Evolutionary conservation across 2,113 vertebrate genomes (phyloP), one percentile per base, ranked within the genome.

Genomic region (Dendropsophus ebraccatus): DNA sequence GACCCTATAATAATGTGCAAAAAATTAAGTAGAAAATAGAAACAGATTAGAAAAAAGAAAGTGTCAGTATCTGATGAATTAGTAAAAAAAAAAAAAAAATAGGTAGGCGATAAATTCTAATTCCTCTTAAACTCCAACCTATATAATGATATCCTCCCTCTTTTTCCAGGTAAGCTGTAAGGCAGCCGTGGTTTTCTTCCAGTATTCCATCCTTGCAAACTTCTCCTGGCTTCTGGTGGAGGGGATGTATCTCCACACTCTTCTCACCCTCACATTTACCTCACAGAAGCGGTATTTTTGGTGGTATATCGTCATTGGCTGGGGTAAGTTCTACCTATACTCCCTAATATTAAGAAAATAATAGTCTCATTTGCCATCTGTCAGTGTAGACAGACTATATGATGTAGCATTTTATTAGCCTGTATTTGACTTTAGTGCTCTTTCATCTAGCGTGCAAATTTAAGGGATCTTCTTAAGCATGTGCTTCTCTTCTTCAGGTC

Each of bases 211-310:
- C 87, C 91, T 97, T 89, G 95, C 96, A 88, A 97, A 96, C 92
- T 96, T 96, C 92, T 96, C 94, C 91, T 97, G 96, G 96, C 70
- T 97, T 89, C 91, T 97, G 90, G 96, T 97, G 91, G 96, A 97
- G 88, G 96, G 95, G 23, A 92, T 97, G 94, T 97, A 96, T 89
- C 94, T 97, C 88, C 96, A 97, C 91, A 96, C 95, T 0, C 92
- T 97, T 80, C 92, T 97, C 85, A 95, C 95, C 23, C 92, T 96
- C 80, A 94, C 96, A 85, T 97, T 97, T 60, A 94, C 96, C 88
- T 96, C 94, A 0, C 95, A 96, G 89, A 94, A 91, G 91, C 96
- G 95, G 87, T 97, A 96, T 92, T 96, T 96, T 92, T 96, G 96
- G 94, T 95, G 95, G 94, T 97, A 96, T 92, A 91, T 95, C 88